These are phyloP conservation scores for Scarus forsteni DNA, from an alignment of 2,797 vertebrate species.

Conservation along the genomic window DNA sequence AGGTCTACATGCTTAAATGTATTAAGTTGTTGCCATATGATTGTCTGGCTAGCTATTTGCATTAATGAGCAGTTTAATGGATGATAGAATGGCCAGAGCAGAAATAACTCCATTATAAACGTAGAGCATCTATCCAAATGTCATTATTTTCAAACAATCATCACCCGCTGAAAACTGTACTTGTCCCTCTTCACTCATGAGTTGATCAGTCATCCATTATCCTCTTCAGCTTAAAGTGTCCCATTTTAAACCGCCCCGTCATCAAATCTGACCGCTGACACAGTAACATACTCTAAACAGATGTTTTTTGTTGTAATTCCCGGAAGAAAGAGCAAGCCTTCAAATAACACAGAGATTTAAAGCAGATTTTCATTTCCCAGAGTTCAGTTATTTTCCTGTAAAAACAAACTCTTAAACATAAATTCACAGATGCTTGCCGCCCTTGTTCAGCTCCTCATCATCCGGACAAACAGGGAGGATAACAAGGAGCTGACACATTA, in stretches of 20 bases:
- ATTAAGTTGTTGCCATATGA: too few relatives aligned
- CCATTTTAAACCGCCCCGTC: not conserved
- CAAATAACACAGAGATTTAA: conserved; percentile 54
- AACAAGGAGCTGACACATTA: not conserved
- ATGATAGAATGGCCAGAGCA: too few relatives aligned
- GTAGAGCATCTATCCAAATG: too few relatives aligned
- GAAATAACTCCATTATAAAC: too few relatives aligned
- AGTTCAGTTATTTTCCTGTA: not conserved
- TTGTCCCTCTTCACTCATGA: too few relatives aligned
- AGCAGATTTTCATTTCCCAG: conserved; percentile 57
- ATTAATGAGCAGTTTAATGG: too few relatives aligned
- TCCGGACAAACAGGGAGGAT: not conserved
- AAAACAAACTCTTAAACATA: not conserved
- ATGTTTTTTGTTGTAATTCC: not conserved
- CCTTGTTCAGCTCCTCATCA: not conserved
- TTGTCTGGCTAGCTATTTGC: too few relatives aligned
- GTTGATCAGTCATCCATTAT: not conserved
- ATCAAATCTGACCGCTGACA: not conserved
- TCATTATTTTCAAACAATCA: not conserved
- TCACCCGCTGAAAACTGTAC: too few relatives aligned
- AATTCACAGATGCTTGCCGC: not conserved
- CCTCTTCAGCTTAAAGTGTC: not conserved
- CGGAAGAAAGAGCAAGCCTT: not conserved
- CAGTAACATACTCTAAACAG: not conserved
- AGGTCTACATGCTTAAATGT: too few relatives aligned